Evolutionary conservation across 2,888 invertebrate species (phyloP).

Genomic region (Pachymerium ferrugineum): DNA sequence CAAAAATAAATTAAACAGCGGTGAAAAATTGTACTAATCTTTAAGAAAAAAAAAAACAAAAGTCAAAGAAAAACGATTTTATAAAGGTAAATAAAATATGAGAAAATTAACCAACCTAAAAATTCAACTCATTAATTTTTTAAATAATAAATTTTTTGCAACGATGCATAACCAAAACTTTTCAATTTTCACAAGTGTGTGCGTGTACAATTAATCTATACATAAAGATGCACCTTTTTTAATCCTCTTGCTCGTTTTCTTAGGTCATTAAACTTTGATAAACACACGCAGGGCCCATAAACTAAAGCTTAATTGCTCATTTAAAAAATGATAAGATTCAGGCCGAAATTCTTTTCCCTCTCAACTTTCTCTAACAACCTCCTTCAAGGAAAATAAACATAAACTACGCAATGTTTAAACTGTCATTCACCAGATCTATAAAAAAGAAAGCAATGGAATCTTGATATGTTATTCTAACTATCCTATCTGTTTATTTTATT

Average conservation of each 20-base stretch:
- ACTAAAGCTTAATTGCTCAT: conserved; percentile 18
- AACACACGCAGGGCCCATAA: background rate
- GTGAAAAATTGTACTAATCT: too few relatives aligned
- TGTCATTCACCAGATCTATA: conserved; percentile 23
- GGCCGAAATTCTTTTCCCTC: background rate
- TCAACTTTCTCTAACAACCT: background rate
- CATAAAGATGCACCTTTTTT: background rate
- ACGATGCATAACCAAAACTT: background rate
- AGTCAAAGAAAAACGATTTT: background rate
- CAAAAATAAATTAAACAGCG: too few relatives aligned
- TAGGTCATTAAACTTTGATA: conserved; percentile 22
- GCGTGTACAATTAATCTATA: background rate
- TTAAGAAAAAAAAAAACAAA: too few relatives aligned
- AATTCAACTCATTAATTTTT: background rate
- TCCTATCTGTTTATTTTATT: too few relatives aligned
- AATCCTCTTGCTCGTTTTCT: background rate
- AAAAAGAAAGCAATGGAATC: background rate
- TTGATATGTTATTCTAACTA: too few relatives aligned
- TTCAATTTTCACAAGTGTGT: background rate
- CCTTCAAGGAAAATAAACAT: background rate
- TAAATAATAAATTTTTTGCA: background rate
- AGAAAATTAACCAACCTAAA: background rate
- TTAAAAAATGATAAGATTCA: conserved; percentile 22
- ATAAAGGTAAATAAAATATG: background rate
- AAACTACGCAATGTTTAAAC: background rate